phyloP scores from a whole-genome alignment of 2,113 vertebrate species.

The Fulmarus glacialis region DNA sequence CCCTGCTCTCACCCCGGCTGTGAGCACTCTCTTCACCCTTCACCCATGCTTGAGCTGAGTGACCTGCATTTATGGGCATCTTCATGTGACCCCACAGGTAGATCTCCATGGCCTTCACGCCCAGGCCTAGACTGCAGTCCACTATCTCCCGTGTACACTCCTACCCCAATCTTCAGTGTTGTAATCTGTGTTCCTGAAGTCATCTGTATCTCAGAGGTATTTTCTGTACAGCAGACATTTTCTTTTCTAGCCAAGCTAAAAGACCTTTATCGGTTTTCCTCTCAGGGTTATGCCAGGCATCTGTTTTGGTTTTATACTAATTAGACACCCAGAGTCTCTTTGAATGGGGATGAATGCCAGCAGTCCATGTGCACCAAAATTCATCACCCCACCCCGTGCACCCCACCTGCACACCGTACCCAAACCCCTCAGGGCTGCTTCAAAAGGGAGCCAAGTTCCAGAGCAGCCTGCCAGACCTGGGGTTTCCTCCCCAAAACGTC shows the following conservation, averaged over 20 bases:
- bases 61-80: background rate
- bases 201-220: background rate
- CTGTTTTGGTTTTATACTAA: background rate
- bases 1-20: background rate
- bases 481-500: background rate
- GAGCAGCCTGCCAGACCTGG: background rate
- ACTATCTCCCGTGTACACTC: background rate
- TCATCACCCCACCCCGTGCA: accelerated
- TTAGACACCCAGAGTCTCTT: background rate
- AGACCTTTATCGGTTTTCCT: background rate
- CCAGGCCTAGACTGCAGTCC: background rate
- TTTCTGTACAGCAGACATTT: background rate
- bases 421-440: background rate
- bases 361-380: accelerated
- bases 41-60: background rate
- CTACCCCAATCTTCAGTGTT: background rate
- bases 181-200: background rate
- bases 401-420: accelerated
- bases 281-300: background rate
- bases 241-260: background rate
- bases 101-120: background rate
- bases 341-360: background rate
- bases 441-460: background rate
- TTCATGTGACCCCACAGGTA: background rate
- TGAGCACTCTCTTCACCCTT: background rate